These are phyloP conservation scores for Pardosa pseudoannulata DNA, from an alignment of 2,888 invertebrate species.

Conservation along the genomic window DNA sequence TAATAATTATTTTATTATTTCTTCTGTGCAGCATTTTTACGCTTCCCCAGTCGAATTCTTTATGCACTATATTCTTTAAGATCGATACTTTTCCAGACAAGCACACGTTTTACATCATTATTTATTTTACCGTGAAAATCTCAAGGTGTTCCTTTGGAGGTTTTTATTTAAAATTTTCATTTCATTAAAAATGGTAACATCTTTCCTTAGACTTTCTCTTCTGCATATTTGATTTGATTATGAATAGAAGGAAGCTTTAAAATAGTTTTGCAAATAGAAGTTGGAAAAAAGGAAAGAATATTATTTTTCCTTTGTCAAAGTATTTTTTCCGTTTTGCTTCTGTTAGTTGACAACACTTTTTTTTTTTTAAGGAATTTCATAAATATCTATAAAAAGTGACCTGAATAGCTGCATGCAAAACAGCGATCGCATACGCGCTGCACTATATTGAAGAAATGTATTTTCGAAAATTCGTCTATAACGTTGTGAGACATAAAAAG, in stretches of 20 bases:
- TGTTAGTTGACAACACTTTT: background rate
- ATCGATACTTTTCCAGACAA: conserved; percentile 29
- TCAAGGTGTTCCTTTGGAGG: conserved; percentile 15
- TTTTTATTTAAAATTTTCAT: conserved; percentile 25
- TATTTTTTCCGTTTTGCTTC: background rate
- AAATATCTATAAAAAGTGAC: conserved; percentile 28
- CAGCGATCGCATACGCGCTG: conserved; percentile 29
- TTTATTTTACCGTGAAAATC: conserved; percentile 48
- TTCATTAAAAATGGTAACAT: conserved; percentile 51
- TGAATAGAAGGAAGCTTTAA: conserved; percentile 25
- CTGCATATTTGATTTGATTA: conserved; percentile 34
- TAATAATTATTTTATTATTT: conserved; percentile 39
- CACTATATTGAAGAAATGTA: background rate
- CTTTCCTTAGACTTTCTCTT: conserved; percentile 21
- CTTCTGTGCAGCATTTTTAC: background rate
- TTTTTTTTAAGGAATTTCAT: conserved; percentile 22
- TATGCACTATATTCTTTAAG: conserved; percentile 34
- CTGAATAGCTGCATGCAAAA: conserved; percentile 55
- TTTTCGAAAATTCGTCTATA: background rate
- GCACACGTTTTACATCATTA: conserved; percentile 41
- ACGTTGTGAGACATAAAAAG: background rate
- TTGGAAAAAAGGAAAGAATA: background rate
- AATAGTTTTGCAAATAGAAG: conserved; percentile 10
- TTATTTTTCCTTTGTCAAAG: background rate
- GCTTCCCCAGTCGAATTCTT: conserved; percentile 10